These are phyloP conservation scores for Anaspis maculata DNA, from an alignment of 2,888 invertebrate genomes.

Conservation along the genomic window DNA sequence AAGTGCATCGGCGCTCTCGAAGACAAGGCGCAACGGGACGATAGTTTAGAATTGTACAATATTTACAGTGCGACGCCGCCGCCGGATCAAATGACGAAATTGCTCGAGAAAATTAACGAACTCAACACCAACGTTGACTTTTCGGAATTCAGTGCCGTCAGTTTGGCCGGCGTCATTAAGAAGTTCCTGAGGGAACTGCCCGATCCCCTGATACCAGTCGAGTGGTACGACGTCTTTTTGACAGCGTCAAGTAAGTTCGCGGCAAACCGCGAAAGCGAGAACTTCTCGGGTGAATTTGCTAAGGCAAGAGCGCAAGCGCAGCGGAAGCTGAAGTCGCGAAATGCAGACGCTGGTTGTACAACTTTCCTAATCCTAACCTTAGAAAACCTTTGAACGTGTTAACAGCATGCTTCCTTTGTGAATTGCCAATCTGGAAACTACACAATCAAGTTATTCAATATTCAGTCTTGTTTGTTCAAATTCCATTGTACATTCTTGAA, in stretches of 20 bases:
- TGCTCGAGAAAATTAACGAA: slow-evolving; percentile 48
- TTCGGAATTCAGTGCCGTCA: slow-evolving; percentile 44
- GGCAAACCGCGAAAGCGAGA: neutral
- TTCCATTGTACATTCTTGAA: no score
- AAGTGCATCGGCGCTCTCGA: slow-evolving; percentile 56
- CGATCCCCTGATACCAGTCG: slow-evolving; percentile 67
- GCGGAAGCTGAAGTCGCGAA: no score
- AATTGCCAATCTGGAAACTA: no score
- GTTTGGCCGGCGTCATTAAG: slow-evolving; percentile 56
- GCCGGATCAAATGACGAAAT: slow-evolving; percentile 50
- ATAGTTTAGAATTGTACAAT: slow-evolving; percentile 55
- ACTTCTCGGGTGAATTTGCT: no score
- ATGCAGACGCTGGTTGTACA: no score
- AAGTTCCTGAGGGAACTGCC: slow-evolving; percentile 66
- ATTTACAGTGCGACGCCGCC: slow-evolving; percentile 56
- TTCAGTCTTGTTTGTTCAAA: no score
- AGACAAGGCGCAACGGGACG: slow-evolving; percentile 44
- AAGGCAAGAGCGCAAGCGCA: no score
- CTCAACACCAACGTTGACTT: slow-evolving; percentile 40
- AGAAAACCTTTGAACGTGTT: no score
- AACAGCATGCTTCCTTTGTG: no score
- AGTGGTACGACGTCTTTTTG: slow-evolving; percentile 63
- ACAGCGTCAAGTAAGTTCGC: slow-evolving; percentile 39
- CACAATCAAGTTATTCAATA: no score
- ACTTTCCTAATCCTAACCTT: no score